Evolutionary conservation across 2,888 invertebrate species (phyloP), one percentile per base, ranked within the genome.

Genomic region (Ophion ventricosus): DNA sequence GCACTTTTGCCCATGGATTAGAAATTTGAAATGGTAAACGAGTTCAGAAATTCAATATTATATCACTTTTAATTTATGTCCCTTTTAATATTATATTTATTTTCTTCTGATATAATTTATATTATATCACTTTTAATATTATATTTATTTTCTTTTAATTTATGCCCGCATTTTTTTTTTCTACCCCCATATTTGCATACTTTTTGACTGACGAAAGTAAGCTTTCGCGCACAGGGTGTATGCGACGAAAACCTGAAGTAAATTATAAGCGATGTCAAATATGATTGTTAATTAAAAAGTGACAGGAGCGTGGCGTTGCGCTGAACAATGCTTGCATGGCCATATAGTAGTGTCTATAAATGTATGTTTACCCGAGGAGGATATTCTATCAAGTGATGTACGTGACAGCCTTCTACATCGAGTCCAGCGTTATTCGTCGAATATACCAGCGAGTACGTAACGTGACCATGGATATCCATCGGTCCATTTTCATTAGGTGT

Each of bases 251-350:
- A 35, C 69, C 74, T 43, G 35, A 74, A 78, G 75, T 84, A 74
- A 81, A 84, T 84, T 84, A 74, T 84, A 84, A 81, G 74, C 78
- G 78, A 84, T 74, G 78, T 74, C 43, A 70, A 81, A 70, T 84
- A 78, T 77, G 84, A 81, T 78, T 73, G 74, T 81, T 84, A 81
- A 84, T 84, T 78, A 78, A 84, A 81, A 81, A 81, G 59, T 77
- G 77, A 70, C 74, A 63, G 63, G 20, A 43, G 54, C 23, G 59
- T 59, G 64, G 64, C 40, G 25, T 57, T 20, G 26, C 54, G 69
- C 69, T n/a, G 70, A 35, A 70, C 78, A 49, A 63, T 54, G 23
- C 54, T 78, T 43, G 26, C 35, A 61, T 17, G 7, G 10, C n/a
- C 56, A n/a, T n/a, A 10, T 1, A 40, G 5, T 35, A 4, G 57